Percentiles rank a stretch among this genome's conserved stretches.
phyloP scores from a whole-genome alignment of 2,888 invertebrate genomes.

The Parasteatoda lunata region DNA sequence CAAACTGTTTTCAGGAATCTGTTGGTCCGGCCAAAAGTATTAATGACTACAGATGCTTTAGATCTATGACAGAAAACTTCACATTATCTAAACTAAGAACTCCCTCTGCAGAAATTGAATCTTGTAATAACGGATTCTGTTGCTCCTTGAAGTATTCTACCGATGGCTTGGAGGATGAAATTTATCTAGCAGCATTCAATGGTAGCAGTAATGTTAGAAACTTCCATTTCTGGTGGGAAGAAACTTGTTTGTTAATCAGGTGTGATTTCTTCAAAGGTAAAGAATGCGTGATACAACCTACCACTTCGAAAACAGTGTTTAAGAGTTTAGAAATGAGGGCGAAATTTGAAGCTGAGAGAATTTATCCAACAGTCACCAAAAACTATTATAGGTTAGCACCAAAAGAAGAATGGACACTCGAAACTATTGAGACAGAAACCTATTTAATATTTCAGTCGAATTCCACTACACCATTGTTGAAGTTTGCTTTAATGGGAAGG shows the following conservation, averaged over 20 bases:
- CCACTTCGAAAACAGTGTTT: conserved; percentile 49
- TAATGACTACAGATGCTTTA: conserved; percentile 38
- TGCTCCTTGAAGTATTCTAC: conserved; percentile 63
- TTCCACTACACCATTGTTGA: conserved; percentile 33
- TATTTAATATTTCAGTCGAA: conserved; percentile 15
- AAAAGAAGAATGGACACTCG: conserved; percentile 33
- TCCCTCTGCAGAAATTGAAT: conserved; percentile 30
- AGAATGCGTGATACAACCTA: conserved; percentile 24
- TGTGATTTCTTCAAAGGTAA: conserved; percentile 43
- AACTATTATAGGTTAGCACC: conserved; percentile 38
- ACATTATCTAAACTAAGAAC: conserved; percentile 33
- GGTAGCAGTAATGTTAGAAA: conserved; percentile 45
- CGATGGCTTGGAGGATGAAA: conserved; percentile 36
- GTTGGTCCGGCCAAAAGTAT: conserved; percentile 20
- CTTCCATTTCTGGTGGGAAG: conserved; percentile 55
- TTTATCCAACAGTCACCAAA: conserved; percentile 52
- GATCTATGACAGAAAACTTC: conserved; percentile 38
- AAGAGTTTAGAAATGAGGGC: conserved; percentile 20
- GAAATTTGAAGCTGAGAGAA: conserved; percentile 17
- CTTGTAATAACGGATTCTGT: conserved; percentile 68
- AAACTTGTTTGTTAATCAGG: conserved; percentile 45
- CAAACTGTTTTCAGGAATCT: conserved; percentile 13
- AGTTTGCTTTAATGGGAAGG: conserved; percentile 37
- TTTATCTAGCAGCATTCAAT: conserved; percentile 53
- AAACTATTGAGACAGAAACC: conserved; percentile 1